phyloP scores from a whole-genome alignment of 2,113 vertebrate genomes.

The Pyxicephalus adspersus region DNA sequence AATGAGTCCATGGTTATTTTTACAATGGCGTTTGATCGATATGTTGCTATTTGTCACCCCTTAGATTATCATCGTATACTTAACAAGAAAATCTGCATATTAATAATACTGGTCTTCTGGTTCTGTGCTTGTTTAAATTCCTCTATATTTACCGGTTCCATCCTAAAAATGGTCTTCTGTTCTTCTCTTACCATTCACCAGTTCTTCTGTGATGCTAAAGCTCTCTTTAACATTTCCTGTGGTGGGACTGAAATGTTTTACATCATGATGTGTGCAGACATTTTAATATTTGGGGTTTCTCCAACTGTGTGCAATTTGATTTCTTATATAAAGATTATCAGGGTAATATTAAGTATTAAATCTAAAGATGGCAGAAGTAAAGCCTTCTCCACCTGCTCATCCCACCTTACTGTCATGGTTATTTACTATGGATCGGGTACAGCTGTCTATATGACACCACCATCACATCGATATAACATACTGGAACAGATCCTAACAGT shows the following conservation, averaged over 20 bases:
- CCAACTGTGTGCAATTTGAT: slow-evolving; percentile 50
- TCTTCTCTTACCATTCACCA: slow-evolving; percentile 52
- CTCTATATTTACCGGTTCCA: background rate
- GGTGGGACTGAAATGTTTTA: slow-evolving; percentile 51
- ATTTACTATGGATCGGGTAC: slow-evolving; percentile 60
- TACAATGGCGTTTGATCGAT: slow-evolving; percentile 10
- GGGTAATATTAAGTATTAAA: slow-evolving; percentile 52
- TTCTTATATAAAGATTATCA: slow-evolving; percentile 54
- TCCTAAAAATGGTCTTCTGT: background rate
- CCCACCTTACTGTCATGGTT: slow-evolving; percentile 60
- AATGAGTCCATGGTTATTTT: background rate
- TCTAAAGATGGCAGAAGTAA: slow-evolving; percentile 57
- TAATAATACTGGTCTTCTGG: background rate
- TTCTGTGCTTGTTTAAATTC: background rate
- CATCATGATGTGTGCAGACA: slow-evolving; percentile 32
- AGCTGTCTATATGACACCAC: no score
- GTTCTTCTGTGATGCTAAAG: slow-evolving; percentile 59
- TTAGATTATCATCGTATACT: background rate
- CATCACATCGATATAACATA: no score
- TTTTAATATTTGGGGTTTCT: slow-evolving; percentile 36
- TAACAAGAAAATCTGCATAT: background rate
- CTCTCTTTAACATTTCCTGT: slow-evolving; percentile 59
- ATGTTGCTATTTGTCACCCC: slow-evolving; percentile 14
- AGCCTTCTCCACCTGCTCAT: slow-evolving; percentile 58
- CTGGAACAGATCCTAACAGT: no score